Evolutionary conservation across 2,113 vertebrate species (phyloP), one percentile per base, ranked within the genome.

Genomic region (Scophthalmus maximus): DNA sequence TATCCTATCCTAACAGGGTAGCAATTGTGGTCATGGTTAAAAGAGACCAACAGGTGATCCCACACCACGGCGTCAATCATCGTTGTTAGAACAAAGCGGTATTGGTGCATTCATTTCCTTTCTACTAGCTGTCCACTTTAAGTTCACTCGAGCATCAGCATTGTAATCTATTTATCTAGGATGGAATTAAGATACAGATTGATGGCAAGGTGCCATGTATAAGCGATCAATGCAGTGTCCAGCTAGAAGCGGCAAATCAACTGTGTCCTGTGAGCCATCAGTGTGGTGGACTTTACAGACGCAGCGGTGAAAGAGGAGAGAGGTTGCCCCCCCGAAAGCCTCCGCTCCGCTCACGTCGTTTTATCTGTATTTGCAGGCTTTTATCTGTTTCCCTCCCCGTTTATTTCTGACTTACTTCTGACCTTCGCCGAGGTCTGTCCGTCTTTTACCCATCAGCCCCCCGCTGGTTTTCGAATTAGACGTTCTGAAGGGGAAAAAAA

Each of bases 401-500:
- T 32, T 36, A 14, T 58, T 12, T 25, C 55, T 67, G 20, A 0
- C 30, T 61, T 11, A 2, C 0, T 34, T 27, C 76, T 73, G 77
- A 87, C 87, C 63, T 83, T 82, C 26, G 15, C 17, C 15, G 38
- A 60, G 53, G 17, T 72, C 81, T 50, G 85, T 81, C 71, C 55
- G 2, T 86, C 84, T 80, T 79, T 83, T 82, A 71, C 87, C 82
- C 76, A 84, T 74, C 76, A 64, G 49, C 65, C 65, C 59, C 88
- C 87, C 0, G 73, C 78, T 80, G 82, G 0, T 61, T 85, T 89
- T 82, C 27, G 83, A 87, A 90, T 87, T 68, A 73, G 15, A 57
- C 86, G 44, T 55, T 73, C 68, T 55, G 29, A 18, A 46, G 26
- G n/a, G 32, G 50, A 49, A 62, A 32, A 55, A 30, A 34, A 25